These are phyloP conservation scores for Hecatera dysodea DNA, from an alignment of 2,888 invertebrate genomes.

Conservation along the genomic window DNA sequence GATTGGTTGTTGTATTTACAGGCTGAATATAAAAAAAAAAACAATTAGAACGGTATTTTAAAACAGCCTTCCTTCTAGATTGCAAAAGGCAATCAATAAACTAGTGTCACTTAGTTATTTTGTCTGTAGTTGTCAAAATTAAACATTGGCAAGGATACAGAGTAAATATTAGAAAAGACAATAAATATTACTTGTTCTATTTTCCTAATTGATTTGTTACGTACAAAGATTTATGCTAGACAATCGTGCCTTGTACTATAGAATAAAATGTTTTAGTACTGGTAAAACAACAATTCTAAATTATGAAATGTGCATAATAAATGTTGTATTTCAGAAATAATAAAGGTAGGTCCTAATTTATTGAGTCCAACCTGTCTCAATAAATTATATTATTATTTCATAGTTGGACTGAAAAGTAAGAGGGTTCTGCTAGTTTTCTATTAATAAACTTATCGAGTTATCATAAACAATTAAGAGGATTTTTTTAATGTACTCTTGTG, in stretches of 20 bases:
- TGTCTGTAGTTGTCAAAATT: not conserved
- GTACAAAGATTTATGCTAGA: constrained; percentile 10
- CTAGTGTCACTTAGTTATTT: too few species aligned
- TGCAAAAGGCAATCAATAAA: not conserved
- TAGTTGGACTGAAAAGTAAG: not conserved
- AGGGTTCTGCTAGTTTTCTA: not conserved
- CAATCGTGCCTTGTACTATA: not conserved
- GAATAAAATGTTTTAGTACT: constrained; percentile 7
- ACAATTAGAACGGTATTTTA: too few species aligned
- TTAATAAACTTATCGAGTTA: not conserved
- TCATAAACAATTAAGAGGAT: too few species aligned
- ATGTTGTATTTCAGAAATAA: not conserved
- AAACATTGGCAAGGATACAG: not conserved
- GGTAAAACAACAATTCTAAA: not conserved
- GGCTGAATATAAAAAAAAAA: too few species aligned
- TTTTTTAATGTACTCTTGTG: too few species aligned
- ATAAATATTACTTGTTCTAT: constrained; percentile 2
- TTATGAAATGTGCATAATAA: constrained; percentile 11
- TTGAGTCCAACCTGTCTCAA: not conserved
- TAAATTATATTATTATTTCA: not conserved
- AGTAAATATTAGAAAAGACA: constrained; percentile 4
- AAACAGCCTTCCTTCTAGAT: not conserved
- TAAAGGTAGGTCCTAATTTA: not conserved
- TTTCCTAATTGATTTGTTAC: constrained; percentile 17
- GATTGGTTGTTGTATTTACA: too few species aligned